Percentiles rank a stretch among this genome's conserved stretches.
Conservation (phyloP, 2,888 invertebrate genomes). For the Pantelozetes paolii region DNA sequence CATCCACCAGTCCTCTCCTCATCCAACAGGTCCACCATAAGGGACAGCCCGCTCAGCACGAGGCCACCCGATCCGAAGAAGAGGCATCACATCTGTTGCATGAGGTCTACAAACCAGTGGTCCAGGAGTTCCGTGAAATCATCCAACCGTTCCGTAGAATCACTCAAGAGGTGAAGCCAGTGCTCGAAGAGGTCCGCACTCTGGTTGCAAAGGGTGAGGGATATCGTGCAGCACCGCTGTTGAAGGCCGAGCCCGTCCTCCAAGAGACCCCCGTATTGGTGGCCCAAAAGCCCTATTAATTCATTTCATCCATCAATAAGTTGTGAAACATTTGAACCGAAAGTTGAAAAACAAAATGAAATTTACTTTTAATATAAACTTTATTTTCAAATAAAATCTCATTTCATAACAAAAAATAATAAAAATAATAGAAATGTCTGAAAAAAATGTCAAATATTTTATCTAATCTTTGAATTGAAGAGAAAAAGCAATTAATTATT, state of each 20-base stretch:
- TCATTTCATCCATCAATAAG: neutral
- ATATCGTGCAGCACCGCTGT: neutral
- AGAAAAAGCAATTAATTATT: neutral
- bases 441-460: too few relatives aligned
- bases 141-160: constrained; percentile 32
- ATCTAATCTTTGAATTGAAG: neutral
- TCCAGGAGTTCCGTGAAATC: constrained; percentile 14
- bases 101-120: constrained; percentile 17
- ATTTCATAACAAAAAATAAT: too few relatives aligned
- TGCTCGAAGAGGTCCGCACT: constrained; percentile 10
- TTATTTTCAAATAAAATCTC: neutral
- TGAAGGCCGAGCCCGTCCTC: neutral
- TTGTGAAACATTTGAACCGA: neutral
- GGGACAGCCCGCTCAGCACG: neutral
- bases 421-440: too few relatives aligned
- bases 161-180: constrained; percentile 27
- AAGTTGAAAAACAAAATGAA: neutral
- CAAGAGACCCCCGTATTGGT: neutral
- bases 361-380: neutral
- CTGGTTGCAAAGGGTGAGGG: constrained; percentile 3
- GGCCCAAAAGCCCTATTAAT: neutral
- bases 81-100: constrained; percentile 21
- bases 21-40: constrained; percentile 5
- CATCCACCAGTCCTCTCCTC: neutral
- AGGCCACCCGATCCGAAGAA: constrained; percentile 31